phyloP scores from a whole-genome alignment of 1,140 invertebrate genomes.

The Pogonognathellus flavescens region DNA sequence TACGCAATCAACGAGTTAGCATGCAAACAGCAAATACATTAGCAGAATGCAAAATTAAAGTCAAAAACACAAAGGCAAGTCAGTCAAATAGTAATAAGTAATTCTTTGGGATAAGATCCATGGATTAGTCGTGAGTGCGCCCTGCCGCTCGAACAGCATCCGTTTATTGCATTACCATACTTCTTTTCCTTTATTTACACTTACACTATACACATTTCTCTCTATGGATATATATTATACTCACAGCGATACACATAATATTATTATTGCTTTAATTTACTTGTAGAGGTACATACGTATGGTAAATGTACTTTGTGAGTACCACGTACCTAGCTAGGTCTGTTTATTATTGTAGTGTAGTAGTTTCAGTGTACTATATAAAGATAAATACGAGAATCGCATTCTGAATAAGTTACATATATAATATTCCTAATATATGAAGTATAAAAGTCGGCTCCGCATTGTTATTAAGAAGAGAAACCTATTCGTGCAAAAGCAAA shows the following conservation, averaged over 20 bases:
- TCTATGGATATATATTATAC: background rate
- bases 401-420: no score
- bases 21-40: slow-evolving; percentile 25
- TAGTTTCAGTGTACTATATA: no score
- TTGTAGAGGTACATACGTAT: no score
- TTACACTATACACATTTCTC: background rate
- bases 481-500: slow-evolving; percentile 27
- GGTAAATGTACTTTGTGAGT: background rate
- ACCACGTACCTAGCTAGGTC: no score
- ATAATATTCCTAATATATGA: no score
- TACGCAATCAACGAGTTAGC: background rate
- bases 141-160: slow-evolving; percentile 23
- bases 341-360: no score
- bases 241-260: background rate
- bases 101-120: slow-evolving; percentile 24
- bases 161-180: slow-evolving; percentile 34
- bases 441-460: background rate
- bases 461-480: slow-evolving; percentile 9
- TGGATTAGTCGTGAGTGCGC: slow-evolving; percentile 32
- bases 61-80: slow-evolving; percentile 39
- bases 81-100: slow-evolving; percentile 22
- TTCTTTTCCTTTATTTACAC: background rate
- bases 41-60: slow-evolving; percentile 35
- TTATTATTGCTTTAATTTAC: background rate
- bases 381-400: background rate